Evolutionary conservation across 2,113 vertebrate genomes (phyloP), one percentile per base, ranked within the genome.

Genomic region (Boleophthalmus pectinirostris): DNA sequence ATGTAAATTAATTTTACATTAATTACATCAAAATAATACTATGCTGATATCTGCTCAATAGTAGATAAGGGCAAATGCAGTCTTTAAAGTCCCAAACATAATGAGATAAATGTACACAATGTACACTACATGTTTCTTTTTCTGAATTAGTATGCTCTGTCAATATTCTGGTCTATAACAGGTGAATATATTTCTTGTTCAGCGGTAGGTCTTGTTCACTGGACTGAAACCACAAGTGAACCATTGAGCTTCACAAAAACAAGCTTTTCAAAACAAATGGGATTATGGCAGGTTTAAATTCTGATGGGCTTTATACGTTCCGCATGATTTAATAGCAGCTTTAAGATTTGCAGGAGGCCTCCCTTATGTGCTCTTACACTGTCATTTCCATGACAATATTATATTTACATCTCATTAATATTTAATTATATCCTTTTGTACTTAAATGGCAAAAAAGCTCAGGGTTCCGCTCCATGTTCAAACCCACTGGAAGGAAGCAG

Each of bases 261-360:
- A 84, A 85, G 80, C 79, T 60, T 86, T 87, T 86, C 73, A 69
- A 77, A 88, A 86, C 82, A 89, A 91, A 88, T 85, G 76, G 83
- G 83, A 90, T 89, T 87, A 86, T 43, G 54, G 66, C 70, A 66
- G 77, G 86, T 84, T 83, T 88, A 70, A 83, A 88, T 84, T 82
- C 83, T 78, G 81, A 73, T 75, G 76, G 58, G 80, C 74, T 88
- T 88, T 80, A 86, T 79, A 72, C 38, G 75, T 85, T 83, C 75
- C 68, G 72, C 82, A 79, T 78, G 81, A 88, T 87, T 86, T 78
- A 80, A 87, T 68, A 66, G 81, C 69, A 74, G 85, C 76, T 71
- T 84, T 77, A 79, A 70, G 71, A 77, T 83, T 83, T 87, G 75
- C 80, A 86, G 65, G 57, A 75, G 63, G 69, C 76, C 68, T 68